phyloP scores from a whole-genome alignment of 2,888 invertebrate genomes.

The Ypsolopha sequella region DNA sequence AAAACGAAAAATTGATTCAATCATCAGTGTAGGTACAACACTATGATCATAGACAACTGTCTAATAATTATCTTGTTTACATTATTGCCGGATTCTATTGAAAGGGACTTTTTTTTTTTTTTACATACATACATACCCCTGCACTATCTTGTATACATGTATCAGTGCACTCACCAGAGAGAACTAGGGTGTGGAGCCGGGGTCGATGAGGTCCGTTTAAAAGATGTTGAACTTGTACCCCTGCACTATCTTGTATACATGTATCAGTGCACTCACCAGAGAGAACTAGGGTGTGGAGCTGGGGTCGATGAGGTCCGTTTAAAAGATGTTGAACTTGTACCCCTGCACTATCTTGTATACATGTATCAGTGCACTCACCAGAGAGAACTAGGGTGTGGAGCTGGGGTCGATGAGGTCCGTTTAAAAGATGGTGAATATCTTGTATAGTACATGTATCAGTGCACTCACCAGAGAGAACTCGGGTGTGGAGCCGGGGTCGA shows the following conservation, averaged over 20 bases:
- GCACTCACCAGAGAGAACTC: conserved; percentile 86
- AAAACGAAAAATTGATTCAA: no score
- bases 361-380: conserved; percentile 65
- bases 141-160: conserved; percentile 85
- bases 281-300: conserved; percentile 93
- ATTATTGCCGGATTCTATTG: no score
- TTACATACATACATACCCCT: no score
- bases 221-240: conserved; percentile 99
- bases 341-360: conserved; percentile 95
- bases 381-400: conserved; percentile 92
- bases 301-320: conserved; percentile 98
- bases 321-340: conserved; percentile 99
- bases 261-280: conserved; percentile 67
- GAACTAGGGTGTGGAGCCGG: conserved; percentile 92
- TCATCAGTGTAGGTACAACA: no score
- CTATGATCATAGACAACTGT: no score
- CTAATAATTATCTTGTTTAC: no score
- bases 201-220: conserved; percentile 98
- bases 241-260: conserved; percentile 89
- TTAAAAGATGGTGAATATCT: conserved; percentile 96
- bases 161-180: conserved; percentile 74
- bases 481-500: conserved; percentile 93
- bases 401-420: conserved; percentile 97
- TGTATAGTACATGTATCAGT: background rate
- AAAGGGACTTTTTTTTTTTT: no score